Conservation (phyloP, 2,888 invertebrate species). For the Hydropsyche betteni region DNA sequence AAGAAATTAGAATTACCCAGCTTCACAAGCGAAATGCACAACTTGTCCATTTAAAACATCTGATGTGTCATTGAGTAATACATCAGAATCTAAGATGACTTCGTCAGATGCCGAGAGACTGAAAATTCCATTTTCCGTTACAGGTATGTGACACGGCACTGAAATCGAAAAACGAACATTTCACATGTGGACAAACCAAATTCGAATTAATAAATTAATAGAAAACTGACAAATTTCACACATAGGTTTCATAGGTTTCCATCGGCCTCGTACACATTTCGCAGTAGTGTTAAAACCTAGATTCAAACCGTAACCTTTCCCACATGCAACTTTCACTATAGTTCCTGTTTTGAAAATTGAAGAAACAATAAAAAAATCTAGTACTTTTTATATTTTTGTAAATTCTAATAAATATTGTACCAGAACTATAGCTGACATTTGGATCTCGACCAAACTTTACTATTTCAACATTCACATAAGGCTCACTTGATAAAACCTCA, state of each 20-base stretch:
- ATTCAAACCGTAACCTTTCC: conserved; percentile 80
- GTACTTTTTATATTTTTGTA: not conserved
- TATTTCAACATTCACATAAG: conserved; percentile 74
- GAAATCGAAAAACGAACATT: conserved; percentile 50
- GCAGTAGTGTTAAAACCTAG: conserved; percentile 78
- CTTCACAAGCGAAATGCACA: conserved; percentile 78
- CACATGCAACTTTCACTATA: conserved; percentile 78
- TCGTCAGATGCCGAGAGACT: conserved; percentile 62
- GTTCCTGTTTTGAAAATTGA: conserved; percentile 62
- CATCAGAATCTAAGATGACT: conserved; percentile 63
- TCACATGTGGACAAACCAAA: not conserved
- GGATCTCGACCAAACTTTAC: conserved; percentile 76
- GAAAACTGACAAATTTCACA: conserved; percentile 78
- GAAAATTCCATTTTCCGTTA: conserved; percentile 75
- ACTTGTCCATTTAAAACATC: conserved; percentile 75
- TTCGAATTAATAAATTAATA: not conserved
- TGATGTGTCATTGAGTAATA: conserved; percentile 67
- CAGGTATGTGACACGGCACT: conserved; percentile 78
- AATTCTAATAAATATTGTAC: conserved; percentile 54
- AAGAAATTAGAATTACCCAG: conserved; percentile 64
- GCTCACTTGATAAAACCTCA: conserved; percentile 71
- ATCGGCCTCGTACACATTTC: conserved; percentile 83
- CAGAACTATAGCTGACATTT: conserved; percentile 77
- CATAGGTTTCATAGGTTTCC: conserved; percentile 83
- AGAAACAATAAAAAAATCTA: conserved; percentile 45